These are phyloP conservation scores for Mobula hypostoma DNA, from an alignment of 2,113 vertebrate genomes.

Conservation along the genomic window DNA sequence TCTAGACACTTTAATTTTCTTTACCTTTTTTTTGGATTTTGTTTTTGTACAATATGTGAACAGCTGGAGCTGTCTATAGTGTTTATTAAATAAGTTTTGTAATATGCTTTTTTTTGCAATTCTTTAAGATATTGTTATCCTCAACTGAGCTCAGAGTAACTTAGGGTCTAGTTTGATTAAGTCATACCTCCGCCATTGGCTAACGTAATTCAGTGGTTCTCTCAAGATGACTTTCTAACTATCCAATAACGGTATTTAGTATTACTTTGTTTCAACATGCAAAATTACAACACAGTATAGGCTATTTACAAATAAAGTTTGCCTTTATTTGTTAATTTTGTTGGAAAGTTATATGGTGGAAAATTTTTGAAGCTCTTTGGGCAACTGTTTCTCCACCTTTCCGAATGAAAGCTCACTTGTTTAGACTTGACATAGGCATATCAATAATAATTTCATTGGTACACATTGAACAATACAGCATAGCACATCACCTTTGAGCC, in stretches of 20 bases:
- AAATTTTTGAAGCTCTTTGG: not conserved
- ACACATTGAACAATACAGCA: too few species aligned
- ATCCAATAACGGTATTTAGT: not conserved
- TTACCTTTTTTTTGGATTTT: not conserved
- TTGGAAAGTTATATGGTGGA: not conserved
- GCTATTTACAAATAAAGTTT: not conserved
- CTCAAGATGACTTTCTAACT: not conserved
- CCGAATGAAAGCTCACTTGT: too few species aligned
- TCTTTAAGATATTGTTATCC: not conserved
- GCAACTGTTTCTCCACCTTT: not conserved
- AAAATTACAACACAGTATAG: not conserved
- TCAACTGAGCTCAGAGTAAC: constrained; percentile 3
- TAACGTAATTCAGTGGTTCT: not conserved
- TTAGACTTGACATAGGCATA: too few species aligned
- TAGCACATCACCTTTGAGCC: too few species aligned
- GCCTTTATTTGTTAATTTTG: not conserved
- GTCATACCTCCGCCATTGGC: not conserved
- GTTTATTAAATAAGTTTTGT: constrained; percentile 29
- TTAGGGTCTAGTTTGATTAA: not conserved
- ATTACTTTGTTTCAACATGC: not conserved
- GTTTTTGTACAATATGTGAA: constrained; percentile 50
- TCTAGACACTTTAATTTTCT: not conserved
- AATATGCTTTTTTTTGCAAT: not conserved
- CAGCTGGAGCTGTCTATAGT: not conserved
- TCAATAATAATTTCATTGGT: too few species aligned